These are phyloP conservation scores for Huso huso DNA, from an alignment of 2,797 vertebrate genomes.

Conservation along the genomic window DNA sequence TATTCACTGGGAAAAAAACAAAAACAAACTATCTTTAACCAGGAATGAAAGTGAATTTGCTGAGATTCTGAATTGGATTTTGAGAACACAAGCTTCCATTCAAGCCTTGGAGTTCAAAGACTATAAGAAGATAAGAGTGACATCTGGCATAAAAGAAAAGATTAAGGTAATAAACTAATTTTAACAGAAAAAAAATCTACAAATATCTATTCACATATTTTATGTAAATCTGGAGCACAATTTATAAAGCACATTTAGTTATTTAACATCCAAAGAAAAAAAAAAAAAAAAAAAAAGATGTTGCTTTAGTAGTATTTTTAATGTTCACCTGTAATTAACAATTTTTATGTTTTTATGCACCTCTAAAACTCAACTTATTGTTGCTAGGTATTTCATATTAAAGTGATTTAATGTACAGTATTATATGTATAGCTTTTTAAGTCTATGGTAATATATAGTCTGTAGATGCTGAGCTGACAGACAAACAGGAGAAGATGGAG, in stretches of 20 bases:
- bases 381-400: too few relatives aligned
- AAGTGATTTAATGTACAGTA: too few relatives aligned
- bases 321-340: too few relatives aligned
- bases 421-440: too few relatives aligned
- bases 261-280: too few relatives aligned
- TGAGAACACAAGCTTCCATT: constrained; percentile 62
- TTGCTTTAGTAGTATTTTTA: too few relatives aligned
- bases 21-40: constrained; percentile 24
- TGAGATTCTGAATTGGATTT: constrained; percentile 72
- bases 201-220: background rate
- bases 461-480: constrained; percentile 61
- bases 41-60: constrained; percentile 72
- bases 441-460: constrained; percentile 39
- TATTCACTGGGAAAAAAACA: background rate
- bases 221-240: too few relatives aligned
- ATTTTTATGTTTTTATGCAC: too few relatives aligned
- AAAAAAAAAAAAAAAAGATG: too few relatives aligned
- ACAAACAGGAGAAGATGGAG: constrained; percentile 51
- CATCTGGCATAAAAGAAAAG: constrained; percentile 57
- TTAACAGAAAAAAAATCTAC: background rate
- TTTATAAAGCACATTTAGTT: too few relatives aligned
- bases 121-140: constrained; percentile 60
- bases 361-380: too few relatives aligned
- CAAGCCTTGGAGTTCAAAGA: constrained; percentile 63
- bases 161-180: constrained; percentile 62